Conservation (phyloP, 2,113 vertebrate genomes). For the Monopterus albus region DNA sequence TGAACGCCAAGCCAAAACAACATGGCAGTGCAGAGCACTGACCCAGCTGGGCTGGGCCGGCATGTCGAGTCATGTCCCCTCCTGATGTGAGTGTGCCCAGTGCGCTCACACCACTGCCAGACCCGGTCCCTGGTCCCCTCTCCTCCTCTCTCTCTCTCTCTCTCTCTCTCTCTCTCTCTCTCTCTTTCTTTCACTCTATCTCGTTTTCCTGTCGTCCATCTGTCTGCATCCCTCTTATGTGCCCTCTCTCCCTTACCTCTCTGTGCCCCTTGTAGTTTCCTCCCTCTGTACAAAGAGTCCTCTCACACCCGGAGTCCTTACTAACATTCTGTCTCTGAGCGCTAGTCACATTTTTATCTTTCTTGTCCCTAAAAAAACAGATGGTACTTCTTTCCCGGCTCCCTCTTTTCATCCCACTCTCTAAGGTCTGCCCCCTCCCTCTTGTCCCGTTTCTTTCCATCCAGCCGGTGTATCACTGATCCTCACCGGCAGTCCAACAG, state of each 20-base stretch:
- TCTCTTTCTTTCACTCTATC: constrained; percentile 52
- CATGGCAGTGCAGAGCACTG: constrained; percentile 75
- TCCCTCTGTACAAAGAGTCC: constrained; percentile 21
- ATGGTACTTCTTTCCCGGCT: constrained; percentile 75
- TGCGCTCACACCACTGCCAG: constrained; percentile 71
- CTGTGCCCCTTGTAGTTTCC: constrained; percentile 48
- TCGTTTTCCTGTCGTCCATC: constrained; percentile 73
- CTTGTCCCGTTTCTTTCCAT: constrained; percentile 55
- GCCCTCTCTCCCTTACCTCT: constrained; percentile 64
- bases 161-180: constrained; percentile 7
- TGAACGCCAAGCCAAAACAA: constrained; percentile 71
- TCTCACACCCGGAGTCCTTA: constrained; percentile 46
- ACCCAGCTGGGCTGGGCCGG: constrained; percentile 81
- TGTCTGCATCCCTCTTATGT: constrained; percentile 64
- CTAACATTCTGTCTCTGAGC: constrained; percentile 64
- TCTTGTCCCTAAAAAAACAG: constrained; percentile 74
- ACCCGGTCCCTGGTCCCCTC: constrained; percentile 51
- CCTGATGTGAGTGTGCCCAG: constrained; percentile 80
- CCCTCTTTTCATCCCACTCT: constrained; percentile 72
- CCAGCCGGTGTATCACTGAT: constrained; percentile 68
- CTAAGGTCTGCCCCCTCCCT: constrained; percentile 36
- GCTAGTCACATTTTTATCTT: constrained; percentile 70
- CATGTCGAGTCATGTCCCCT: constrained; percentile 83
- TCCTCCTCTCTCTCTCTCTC: constrained; percentile 10
- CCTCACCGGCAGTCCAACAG: constrained; percentile 66